Conservation (phyloP, 2,797 vertebrate genomes). For the Crenuchus spilurus region DNA sequence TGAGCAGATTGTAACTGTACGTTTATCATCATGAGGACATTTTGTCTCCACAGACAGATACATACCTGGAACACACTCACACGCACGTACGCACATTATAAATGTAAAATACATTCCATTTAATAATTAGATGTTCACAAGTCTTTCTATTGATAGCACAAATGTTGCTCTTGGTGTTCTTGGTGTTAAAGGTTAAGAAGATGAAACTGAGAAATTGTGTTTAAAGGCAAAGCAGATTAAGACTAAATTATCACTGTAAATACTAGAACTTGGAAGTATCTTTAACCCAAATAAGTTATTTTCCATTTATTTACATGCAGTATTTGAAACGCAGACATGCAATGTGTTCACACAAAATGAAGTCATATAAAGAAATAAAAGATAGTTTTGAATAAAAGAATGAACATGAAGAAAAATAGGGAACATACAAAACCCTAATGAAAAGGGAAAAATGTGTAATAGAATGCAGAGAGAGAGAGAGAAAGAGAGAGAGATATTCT, state of each 20-base stretch:
- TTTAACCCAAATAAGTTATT: too few relatives aligned
- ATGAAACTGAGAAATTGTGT: background rate
- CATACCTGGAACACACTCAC: background rate
- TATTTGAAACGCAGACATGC: background rate
- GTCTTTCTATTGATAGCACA: background rate
- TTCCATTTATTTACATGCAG: too few relatives aligned
- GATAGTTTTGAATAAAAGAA: background rate
- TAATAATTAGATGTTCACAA: background rate
- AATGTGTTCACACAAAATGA: too few relatives aligned
- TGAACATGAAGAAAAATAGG: background rate
- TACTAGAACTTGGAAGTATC: too few relatives aligned
- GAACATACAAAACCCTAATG: too few relatives aligned
- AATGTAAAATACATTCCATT: background rate
- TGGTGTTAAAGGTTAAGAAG: constrained; percentile 1
- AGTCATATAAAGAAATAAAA: too few relatives aligned
- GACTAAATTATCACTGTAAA: background rate
- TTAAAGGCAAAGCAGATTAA: too few relatives aligned
- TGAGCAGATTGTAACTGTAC: too few relatives aligned
- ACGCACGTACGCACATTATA: background rate
- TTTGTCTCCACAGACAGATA: background rate
- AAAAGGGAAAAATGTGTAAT: too few relatives aligned
- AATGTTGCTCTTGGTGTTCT: background rate
- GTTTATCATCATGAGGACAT: too few relatives aligned
- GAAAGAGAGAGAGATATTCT: background rate
- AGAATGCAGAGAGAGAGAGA: background rate